Conservation (phyloP, 2,888 invertebrate genomes). For the Drosophila falleni region DNA sequence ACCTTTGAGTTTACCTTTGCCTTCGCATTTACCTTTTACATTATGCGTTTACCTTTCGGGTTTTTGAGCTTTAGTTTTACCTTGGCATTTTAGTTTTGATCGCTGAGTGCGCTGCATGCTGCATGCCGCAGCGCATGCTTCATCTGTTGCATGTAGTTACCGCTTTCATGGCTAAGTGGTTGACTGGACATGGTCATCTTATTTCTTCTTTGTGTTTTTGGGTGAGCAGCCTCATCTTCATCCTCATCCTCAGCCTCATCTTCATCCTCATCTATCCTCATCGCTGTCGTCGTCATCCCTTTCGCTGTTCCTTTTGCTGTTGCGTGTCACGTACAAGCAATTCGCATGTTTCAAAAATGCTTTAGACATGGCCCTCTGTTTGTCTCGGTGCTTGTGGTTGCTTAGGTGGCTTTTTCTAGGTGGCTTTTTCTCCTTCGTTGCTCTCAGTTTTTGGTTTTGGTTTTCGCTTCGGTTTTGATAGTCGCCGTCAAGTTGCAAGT, state of each 20-base stretch:
- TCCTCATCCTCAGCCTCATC: constrained; percentile 12
- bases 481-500: constrained; percentile 65
- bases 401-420: constrained; percentile 56
- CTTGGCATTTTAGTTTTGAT: constrained; percentile 63
- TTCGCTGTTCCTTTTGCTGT: constrained; percentile 69
- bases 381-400: constrained; percentile 46
- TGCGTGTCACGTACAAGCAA: constrained; percentile 85
- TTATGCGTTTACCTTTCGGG: constrained; percentile 43
- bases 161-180: constrained; percentile 81
- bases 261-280: constrained; percentile 18
- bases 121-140: constrained; percentile 79
- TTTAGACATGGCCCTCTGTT: constrained; percentile 79
- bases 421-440: constrained; percentile 16
- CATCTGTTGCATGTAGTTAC: constrained; percentile 81
- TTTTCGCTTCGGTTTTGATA: constrained; percentile 60
- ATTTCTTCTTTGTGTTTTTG: constrained; percentile 47
- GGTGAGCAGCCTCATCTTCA: constrained; percentile 46
- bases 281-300: constrained; percentile 37
- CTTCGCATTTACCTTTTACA: constrained; percentile 37
- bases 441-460: constrained; percentile 16
- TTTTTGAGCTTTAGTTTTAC: constrained; percentile 57
- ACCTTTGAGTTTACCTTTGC: constrained; percentile 38
- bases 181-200: constrained; percentile 79
- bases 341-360: constrained; percentile 84
- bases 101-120: constrained; percentile 70